Conservation (phyloP, 2,113 vertebrate genomes). For the Alethe castanea region DNA sequence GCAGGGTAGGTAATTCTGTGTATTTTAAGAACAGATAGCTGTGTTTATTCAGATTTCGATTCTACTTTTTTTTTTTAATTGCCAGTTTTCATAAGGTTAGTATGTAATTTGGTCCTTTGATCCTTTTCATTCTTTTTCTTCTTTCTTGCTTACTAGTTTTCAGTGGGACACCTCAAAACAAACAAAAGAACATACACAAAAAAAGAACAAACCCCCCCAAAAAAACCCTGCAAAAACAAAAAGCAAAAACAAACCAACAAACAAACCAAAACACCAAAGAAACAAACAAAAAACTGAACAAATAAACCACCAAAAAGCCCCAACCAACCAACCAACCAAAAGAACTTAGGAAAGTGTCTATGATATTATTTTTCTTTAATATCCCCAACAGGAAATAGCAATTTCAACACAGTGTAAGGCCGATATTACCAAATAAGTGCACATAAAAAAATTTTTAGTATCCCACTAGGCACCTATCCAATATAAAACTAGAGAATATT, state of each 20-base stretch:
- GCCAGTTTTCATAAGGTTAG: not conserved
- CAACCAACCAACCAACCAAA: not conserved
- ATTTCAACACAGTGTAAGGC: not conserved
- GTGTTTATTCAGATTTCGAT: not conserved
- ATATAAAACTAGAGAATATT: not conserved
- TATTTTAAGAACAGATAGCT: not conserved
- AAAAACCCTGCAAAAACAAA: not conserved
- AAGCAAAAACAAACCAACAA: not conserved
- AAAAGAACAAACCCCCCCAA: not conserved
- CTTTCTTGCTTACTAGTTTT: not conserved
- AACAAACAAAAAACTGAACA: not conserved
- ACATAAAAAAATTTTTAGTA: not conserved
- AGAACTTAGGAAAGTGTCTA: not conserved
- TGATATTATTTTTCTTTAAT: not conserved
- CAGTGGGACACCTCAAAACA: not conserved
- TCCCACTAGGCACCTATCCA: not conserved
- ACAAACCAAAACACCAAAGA: not conserved
- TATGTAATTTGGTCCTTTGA: not conserved
- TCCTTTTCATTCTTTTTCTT: not conserved
- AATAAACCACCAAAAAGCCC: not conserved
- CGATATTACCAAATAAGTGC: not conserved
- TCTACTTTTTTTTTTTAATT: not conserved
- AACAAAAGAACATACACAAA: not conserved
- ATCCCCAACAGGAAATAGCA: not conserved
- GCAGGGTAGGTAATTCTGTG: not conserved